Conservation (phyloP, 2,888 invertebrate genomes). For the Apodemia mormo region DNA sequence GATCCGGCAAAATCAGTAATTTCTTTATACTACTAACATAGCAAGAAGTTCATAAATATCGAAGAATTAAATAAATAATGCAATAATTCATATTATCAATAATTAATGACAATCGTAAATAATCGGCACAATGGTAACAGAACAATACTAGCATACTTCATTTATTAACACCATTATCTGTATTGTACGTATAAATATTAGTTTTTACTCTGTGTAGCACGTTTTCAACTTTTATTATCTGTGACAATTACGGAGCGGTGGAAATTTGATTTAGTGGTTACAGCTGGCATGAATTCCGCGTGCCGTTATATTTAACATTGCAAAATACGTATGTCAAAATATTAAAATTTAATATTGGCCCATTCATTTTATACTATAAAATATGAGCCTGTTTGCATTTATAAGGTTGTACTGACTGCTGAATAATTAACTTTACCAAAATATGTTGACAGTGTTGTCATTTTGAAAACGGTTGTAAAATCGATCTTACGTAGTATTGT, state of each 20-base stretch:
- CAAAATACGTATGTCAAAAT: constrained; percentile 29
- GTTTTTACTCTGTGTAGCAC: constrained; percentile 28
- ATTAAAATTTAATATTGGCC: constrained; percentile 22
- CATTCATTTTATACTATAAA: constrained; percentile 8
- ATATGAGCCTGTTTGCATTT: constrained; percentile 10
- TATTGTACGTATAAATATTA: constrained; percentile 36
- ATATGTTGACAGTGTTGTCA: neutral
- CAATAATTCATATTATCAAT: constrained; percentile 28
- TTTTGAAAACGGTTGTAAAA: too few species aligned
- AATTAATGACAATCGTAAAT: constrained; percentile 45
- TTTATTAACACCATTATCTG: constrained; percentile 44
- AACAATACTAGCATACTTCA: constrained; percentile 45
- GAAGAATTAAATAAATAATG: neutral
- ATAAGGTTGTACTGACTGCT: neutral
- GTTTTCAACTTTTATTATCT: constrained; percentile 31
- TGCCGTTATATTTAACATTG: constrained; percentile 17
- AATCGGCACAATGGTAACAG: constrained; percentile 43
- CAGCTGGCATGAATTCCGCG: constrained; percentile 19
- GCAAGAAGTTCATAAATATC: too few species aligned
- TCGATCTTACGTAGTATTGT: too few species aligned
- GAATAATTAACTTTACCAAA: neutral
- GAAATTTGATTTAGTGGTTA: constrained; percentile 29
- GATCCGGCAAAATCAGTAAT: too few species aligned
- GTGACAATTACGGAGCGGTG: constrained; percentile 28
- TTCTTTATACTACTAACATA: too few species aligned